Conservation (phyloP, 2,113 vertebrate species). For the Chloroceryle aenea region DNA sequence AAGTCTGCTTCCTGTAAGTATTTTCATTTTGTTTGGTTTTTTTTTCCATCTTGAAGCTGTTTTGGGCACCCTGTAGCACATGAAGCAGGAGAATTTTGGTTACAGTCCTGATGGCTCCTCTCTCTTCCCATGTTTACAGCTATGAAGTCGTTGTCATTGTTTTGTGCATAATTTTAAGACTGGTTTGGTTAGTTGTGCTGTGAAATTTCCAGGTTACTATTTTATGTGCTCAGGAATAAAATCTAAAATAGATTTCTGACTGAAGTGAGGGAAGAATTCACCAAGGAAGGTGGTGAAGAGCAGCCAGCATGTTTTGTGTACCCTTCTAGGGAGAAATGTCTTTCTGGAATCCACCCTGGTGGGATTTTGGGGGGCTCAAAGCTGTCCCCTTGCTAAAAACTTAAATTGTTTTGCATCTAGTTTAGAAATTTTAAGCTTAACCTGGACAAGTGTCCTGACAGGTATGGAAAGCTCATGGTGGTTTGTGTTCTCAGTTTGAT, state of each 20-base stretch:
- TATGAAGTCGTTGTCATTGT: fast-evolving
- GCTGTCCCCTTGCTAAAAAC: not conserved
- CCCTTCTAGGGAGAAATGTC: fast-evolving
- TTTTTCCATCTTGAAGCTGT: not conserved
- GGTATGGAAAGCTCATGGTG: not conserved
- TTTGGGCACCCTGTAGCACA: fast-evolving
- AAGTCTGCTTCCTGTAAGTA: not conserved
- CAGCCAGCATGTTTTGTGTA: not conserved
- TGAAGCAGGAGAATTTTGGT: not conserved
- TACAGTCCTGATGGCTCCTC: not conserved
- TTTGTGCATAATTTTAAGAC: fast-evolving
- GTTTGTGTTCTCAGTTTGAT: not conserved
- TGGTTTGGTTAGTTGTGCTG: not conserved
- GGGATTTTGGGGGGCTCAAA: not conserved
- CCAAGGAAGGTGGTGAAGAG: not conserved
- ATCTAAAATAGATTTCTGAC: not conserved
- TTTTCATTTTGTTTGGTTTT: not conserved
- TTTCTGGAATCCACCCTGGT: not conserved
- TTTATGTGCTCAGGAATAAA: not conserved
- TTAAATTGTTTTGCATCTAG: not conserved
- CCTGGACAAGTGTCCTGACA: not conserved
- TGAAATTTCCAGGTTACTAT: not conserved
- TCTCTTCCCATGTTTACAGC: not conserved
- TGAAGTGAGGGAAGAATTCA: not conserved
- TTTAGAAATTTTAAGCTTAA: not conserved